phyloP scores from a whole-genome alignment of 2,797 vertebrate genomes.

The Uromys caudimaculatus region DNA sequence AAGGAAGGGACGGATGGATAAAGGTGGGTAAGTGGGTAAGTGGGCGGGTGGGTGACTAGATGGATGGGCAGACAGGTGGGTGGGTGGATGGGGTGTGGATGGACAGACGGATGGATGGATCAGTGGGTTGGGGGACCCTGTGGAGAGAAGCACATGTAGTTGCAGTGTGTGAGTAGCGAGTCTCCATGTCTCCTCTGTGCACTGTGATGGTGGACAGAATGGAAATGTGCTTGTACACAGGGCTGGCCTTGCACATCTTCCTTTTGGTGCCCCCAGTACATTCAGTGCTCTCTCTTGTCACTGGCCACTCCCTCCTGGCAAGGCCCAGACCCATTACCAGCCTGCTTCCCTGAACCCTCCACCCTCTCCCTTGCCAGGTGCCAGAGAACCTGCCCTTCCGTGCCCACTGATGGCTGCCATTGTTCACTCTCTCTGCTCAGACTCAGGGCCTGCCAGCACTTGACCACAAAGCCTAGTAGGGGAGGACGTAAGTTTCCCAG shows the following conservation, averaged over 20 bases:
- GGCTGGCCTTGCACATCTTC: neutral
- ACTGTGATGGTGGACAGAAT: neutral
- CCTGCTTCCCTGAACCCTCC: neutral
- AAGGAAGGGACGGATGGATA: neutral
- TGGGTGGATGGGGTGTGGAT: neutral
- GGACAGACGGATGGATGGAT: neutral
- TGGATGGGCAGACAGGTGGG: neutral
- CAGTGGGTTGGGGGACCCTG: neutral
- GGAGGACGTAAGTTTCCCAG: neutral
- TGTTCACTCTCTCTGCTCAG: neutral
- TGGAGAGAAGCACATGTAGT: neutral
- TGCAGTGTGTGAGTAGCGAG: neutral
- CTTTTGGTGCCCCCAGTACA: neutral
- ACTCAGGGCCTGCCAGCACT: neutral
- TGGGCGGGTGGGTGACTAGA: accelerated
- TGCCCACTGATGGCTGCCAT: accelerated
- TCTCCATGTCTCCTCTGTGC: neutral
- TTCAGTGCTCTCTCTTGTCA: neutral
- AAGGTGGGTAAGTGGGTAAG: neutral
- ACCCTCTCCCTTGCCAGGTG: neutral
- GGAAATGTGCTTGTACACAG: accelerated
- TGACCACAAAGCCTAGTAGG: neutral
- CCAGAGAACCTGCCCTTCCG: neutral
- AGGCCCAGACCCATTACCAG: neutral
- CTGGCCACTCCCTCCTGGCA: neutral